A percentile compares a stretch with the other conserved stretches of the same genome.
These are phyloP conservation scores for Prolemur simus DNA, from an alignment of 2,113 vertebrate genomes.

Conservation along the genomic window DNA sequence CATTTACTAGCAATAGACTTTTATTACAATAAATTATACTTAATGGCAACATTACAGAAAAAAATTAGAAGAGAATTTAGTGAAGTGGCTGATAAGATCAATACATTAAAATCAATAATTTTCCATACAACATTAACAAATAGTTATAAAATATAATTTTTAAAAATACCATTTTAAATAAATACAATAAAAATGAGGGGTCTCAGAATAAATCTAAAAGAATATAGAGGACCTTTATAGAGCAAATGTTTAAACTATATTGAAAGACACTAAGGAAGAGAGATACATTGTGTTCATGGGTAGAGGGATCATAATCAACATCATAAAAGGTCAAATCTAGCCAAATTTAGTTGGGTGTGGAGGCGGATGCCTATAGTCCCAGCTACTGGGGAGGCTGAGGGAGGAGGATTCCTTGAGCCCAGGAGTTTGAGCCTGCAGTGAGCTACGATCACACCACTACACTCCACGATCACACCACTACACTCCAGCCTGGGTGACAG, in stretches of 20 bases:
- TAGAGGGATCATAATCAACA: not conserved
- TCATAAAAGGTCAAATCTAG: not conserved
- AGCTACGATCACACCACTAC: too few relatives aligned
- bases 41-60: not conserved
- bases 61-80: not conserved
- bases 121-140: not conserved
- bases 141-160: constrained; percentile 1
- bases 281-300: not conserved
- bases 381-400: too few relatives aligned
- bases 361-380: too few relatives aligned
- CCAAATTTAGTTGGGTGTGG: not conserved
- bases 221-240: not conserved
- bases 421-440: too few relatives aligned
- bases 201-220: not conserved
- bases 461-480: too few relatives aligned
- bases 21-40: not conserved
- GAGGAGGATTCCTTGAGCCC: too few relatives aligned
- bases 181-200: not conserved
- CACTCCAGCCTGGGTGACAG: too few relatives aligned
- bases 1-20: not conserved
- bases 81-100: not conserved
- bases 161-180: constrained; percentile 13
- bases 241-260: not conserved
- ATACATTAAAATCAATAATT: constrained; percentile 21
- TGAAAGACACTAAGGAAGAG: not conserved